Percentiles rank a stretch among this genome's conserved stretches.
phyloP scores from a whole-genome alignment of 2,888 invertebrate genomes.

The Andrena praecox region DNA sequence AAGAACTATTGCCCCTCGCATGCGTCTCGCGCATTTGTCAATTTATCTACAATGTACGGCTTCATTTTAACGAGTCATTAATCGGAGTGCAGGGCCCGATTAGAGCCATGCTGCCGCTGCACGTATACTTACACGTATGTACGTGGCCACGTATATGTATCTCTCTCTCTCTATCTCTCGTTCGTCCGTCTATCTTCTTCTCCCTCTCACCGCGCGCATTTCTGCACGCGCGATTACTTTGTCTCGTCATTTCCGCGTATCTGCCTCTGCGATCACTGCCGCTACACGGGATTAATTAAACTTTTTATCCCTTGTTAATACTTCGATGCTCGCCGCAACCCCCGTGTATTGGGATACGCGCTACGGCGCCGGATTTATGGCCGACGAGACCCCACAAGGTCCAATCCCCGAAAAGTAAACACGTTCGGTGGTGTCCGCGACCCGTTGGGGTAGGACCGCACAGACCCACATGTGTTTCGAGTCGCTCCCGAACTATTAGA shows the following conservation, averaged over 20 bases:
- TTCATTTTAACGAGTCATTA: conserved; percentile 68
- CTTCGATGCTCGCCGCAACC: too few relatives aligned
- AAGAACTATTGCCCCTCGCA: conserved; percentile 76
- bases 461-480: too few relatives aligned
- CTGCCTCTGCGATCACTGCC: not conserved
- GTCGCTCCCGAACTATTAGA: too few relatives aligned
- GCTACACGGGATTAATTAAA: not conserved
- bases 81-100: conserved; percentile 65
- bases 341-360: too few relatives aligned
- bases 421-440: not conserved
- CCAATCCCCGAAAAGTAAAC: not conserved
- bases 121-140: conserved; percentile 16
- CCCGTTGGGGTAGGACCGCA: not conserved
- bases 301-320: not conserved
- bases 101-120: conserved; percentile 40
- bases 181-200: not conserved
- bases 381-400: too few relatives aligned
- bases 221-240: conserved; percentile 2
- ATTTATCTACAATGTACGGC: conserved; percentile 76
- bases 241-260: conserved; percentile 11
- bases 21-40: conserved; percentile 72
- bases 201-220: not conserved
- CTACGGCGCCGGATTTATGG: too few relatives aligned
- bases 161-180: not conserved
- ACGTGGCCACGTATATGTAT: not conserved